Percentiles rank a stretch among this genome's conserved stretches.
Conservation (phyloP, 2,888 invertebrate species). For the Drosophila kokeensis region DNA sequence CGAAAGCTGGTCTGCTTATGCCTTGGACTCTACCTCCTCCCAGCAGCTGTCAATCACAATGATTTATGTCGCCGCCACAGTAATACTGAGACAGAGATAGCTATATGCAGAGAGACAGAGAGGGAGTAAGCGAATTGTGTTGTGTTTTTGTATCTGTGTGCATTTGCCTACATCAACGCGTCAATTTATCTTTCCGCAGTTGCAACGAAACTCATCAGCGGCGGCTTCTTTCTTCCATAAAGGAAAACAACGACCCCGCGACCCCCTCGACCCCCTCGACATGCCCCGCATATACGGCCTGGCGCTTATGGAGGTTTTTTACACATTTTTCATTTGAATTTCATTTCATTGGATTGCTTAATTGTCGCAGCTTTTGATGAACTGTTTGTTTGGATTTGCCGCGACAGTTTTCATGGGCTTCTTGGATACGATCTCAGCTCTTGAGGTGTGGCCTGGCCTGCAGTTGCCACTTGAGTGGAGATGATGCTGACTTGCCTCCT, state of each 20-base stretch:
- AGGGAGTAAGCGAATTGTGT: constrained; percentile 4
- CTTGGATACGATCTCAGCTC: constrained; percentile 21
- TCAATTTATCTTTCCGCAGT: constrained; percentile 83
- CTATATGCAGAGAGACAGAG: neutral
- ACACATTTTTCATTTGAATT: constrained; percentile 75
- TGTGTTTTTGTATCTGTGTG: constrained; percentile 67
- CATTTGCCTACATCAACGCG: constrained; percentile 79
- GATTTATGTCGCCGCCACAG: constrained; percentile 84
- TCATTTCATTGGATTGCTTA: constrained; percentile 65
- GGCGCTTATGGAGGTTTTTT: constrained; percentile 59
- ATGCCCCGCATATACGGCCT: constrained; percentile 26
- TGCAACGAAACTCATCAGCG: constrained; percentile 78
- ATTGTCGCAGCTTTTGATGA: constrained; percentile 80
- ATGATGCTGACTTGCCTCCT: constrained; percentile 5
- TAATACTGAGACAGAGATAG: constrained; percentile 40
- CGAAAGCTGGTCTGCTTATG: constrained; percentile 8
- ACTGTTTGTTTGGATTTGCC: constrained; percentile 82
- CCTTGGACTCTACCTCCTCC: constrained; percentile 29
- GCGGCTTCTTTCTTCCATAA: constrained; percentile 78
- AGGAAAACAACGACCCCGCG: constrained; percentile 34
- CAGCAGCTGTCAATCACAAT: constrained; percentile 85
- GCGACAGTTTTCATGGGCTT: constrained; percentile 69
- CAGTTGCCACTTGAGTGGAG: constrained; percentile 2
- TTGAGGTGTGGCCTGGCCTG: constrained; percentile 54
- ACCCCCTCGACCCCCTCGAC: neutral